Percentiles rank a stretch among this genome's conserved stretches.
phyloP scores from a whole-genome alignment of 2,113 vertebrate genomes.

The Epinephelus fuscoguttatus region DNA sequence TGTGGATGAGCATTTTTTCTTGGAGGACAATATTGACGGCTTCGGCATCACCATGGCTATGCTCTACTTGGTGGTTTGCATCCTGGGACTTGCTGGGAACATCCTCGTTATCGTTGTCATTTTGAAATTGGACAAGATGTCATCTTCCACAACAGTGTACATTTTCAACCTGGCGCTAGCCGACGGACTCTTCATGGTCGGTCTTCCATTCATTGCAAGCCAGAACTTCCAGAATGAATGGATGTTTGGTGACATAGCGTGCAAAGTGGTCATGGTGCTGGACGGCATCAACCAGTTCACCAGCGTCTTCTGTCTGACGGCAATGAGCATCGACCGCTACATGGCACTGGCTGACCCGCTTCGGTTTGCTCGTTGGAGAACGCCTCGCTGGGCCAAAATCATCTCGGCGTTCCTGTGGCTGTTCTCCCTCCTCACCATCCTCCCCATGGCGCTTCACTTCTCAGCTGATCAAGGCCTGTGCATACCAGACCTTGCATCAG shows the following conservation, averaged over 20 bases:
- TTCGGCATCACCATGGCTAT: conserved; percentile 75
- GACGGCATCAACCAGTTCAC: conserved; percentile 89
- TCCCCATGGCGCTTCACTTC: conserved; percentile 86
- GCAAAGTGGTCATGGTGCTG: conserved; percentile 84
- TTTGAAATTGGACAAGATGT: conserved; percentile 83
- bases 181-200: conserved; percentile 86
- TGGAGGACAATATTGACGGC: conserved; percentile 7
- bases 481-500: conserved; percentile 53
- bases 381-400: conserved; percentile 72
- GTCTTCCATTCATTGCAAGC: conserved; percentile 83
- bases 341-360: conserved; percentile 81
- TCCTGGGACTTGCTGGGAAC: conserved; percentile 82
- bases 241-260: conserved; percentile 80
- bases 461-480: conserved; percentile 70
- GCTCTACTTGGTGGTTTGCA: conserved; percentile 81
- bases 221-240: conserved; percentile 83
- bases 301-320: conserved; percentile 85
- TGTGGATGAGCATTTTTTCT: conserved; percentile 39
- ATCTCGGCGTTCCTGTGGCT: conserved; percentile 81
- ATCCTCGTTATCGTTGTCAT: conserved; percentile 78
- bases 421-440: conserved; percentile 81
- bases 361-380: conserved; percentile 78
- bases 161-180: conserved; percentile 87
- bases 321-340: conserved; percentile 86
- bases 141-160: conserved; percentile 84